Percentiles rank a stretch among this genome's conserved stretches.
Conservation (phyloP, 2,888 invertebrate genomes). For the Galeruca laticollis region DNA sequence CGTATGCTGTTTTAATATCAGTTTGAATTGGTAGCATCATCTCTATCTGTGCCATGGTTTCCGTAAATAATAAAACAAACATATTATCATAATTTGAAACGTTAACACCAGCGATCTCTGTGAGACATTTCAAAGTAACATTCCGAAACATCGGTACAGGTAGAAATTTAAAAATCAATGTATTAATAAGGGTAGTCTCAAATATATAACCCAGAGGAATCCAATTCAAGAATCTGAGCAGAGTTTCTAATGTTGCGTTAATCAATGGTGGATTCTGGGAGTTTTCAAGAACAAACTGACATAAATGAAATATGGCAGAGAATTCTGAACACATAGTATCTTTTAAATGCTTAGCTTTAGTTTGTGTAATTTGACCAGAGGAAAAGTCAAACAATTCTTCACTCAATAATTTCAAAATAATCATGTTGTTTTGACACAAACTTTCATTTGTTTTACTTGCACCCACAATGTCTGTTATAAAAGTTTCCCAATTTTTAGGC, state of each 20-base stretch:
- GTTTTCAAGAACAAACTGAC: constrained; percentile 97
- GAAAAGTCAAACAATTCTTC: constrained; percentile 99
- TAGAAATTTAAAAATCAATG: constrained; percentile 95
- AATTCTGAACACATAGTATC: constrained; percentile 99
- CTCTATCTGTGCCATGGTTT: constrained; percentile 93
- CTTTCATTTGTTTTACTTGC: constrained; percentile 99
- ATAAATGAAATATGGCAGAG: constrained; percentile 97
- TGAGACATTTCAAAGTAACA: constrained; percentile 97
- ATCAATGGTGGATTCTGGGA: constrained; percentile 97
- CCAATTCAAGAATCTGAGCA: constrained; percentile 98
- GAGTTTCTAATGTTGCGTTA: constrained; percentile 94
- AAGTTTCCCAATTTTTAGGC: constrained; percentile 99
- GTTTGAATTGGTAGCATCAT: constrained; percentile 91
- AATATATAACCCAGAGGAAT: constrained; percentile 99
- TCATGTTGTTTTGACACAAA: constrained; percentile 99
- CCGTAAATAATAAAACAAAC: constrained; percentile 89
- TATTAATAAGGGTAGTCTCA: constrained; percentile 96
- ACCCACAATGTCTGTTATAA: constrained; percentile 98
- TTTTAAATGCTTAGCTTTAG: constrained; percentile 98
- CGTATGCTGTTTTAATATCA: constrained; percentile 94
- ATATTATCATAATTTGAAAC: constrained; percentile 92
- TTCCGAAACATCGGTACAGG: constrained; percentile 91
- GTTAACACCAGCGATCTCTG: constrained; percentile 95
- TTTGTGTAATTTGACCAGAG: constrained; percentile 97
- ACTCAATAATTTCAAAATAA: constrained; percentile 94